Percentiles rank a stretch among this genome's conserved stretches.
phyloP scores from a whole-genome alignment of 2,113 vertebrate genomes.

The Eurystomus gularis region DNA sequence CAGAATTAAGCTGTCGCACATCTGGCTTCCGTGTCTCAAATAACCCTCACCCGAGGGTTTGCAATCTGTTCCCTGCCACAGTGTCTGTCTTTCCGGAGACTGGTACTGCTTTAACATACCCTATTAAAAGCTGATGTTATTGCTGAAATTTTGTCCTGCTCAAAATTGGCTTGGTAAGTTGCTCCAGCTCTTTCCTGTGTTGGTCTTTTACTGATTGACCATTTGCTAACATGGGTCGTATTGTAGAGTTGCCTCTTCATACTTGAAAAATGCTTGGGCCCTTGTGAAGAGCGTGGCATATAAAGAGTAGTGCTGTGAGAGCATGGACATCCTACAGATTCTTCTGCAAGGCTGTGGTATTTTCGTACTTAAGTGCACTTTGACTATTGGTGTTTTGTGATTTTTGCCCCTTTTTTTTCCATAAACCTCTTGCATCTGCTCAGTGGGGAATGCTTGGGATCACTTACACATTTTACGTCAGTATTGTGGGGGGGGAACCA shows the following conservation, averaged over 20 bases:
- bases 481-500: rapidly evolving
- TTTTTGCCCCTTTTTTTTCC: background rate
- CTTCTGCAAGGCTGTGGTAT: background rate
- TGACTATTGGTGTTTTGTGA: background rate
- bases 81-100: background rate
- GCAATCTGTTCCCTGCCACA: background rate
- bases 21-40: background rate
- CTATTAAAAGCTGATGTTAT: background rate
- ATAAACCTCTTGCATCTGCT: background rate
- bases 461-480: background rate
- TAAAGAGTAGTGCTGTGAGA: background rate
- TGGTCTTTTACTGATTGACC: background rate
- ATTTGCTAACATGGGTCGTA: background rate
- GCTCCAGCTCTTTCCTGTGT: background rate
- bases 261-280: background rate
- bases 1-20: background rate
- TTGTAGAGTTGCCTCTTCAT: background rate
- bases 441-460: background rate
- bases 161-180: background rate
- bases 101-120: background rate
- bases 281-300: background rate
- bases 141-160: background rate
- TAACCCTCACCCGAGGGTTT: background rate
- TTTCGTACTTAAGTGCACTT: background rate
- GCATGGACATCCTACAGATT: background rate